Evolutionary conservation across 2,113 vertebrate genomes (phyloP), one percentile per base, ranked within the genome.

Genomic region (Takifugu flavidus): DNA sequence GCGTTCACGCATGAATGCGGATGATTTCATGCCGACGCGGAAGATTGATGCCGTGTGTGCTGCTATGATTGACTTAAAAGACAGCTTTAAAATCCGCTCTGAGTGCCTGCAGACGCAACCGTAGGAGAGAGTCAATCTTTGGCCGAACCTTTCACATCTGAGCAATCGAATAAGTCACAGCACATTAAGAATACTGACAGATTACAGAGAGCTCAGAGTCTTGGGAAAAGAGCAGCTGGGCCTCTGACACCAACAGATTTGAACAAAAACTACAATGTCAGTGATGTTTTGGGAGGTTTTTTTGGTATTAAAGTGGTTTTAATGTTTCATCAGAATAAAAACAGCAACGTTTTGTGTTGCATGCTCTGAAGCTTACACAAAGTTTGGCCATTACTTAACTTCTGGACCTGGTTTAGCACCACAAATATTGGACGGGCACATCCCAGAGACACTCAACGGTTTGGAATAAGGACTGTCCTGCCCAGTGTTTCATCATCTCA

Each of bases 41-140:
- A 10, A 6, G 42, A 55, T 28, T 57, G 27, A 61, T 59, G 56
- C 46, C 34, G 56, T 39, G 34, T 65, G 65, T 59, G 43, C 55
- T 59, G 62, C 56, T 45, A 27, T 14, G 44, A 45, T 15, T 13
- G 44, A 39, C 34, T 39, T 39, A 2, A 39, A 39, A 39, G 34
- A 39, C 34, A 39, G 34, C 34, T 39, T 39, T 39, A 39, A 39
- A 39, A 65, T 68, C 20, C 25, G 53, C 15, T 31, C 4, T 58
- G 2, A 45, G 45, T 50, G 26, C 47, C 39, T 42, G 54, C 13
- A 67, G 27, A 67, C 54, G n/a, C 25, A 53, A 6, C 2, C 44
- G 13, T 25, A 45, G 11, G 14, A 45, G 44, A 45, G 44, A 45
- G 12, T 45, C 44, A 13, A 4, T 45, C 44, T 45, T 15, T 45